Base-by-base conservation (phyloP, 53 echinoderm and acorn worm genomes). In the Antedon mediterranea region DNA sequence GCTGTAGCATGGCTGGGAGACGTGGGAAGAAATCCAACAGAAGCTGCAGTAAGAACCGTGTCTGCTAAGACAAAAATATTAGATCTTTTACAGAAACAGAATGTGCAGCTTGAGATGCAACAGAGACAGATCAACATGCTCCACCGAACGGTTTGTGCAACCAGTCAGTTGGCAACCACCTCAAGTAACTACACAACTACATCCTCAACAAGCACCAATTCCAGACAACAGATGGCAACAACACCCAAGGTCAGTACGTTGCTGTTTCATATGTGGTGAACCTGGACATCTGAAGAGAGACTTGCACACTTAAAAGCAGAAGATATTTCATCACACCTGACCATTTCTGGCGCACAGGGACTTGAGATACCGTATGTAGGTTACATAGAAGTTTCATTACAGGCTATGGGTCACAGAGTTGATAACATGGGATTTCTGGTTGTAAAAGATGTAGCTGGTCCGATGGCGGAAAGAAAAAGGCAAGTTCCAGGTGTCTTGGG, bases 1-100 rank as follows among this genome's bases (percentile, higher is more conserved):
- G 87, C 83, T 43, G 34, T 86, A 6, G 86, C 82, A 13, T 86
- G 86, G 86, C 75, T 86, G 41, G 86, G 86, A 11, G 42, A 43
- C 33, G 57, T 18, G 1, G 37, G 71, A 3, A 31, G 29, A 20
- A 15, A 28, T 14, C 82, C 76, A 80, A 79, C 79, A 29, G 83
- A 13, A 4, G 78, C 33, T 31, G 28, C 74, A 0, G 79, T 89
- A 0, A 73, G 71, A 0, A 74, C 31, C 28, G 74, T 43, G 32
- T 82, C 75, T 0, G 82, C 82, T 23, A 81, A 57, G 23, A 28
- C 73, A 3, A 30, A 41, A 0, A 9, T 76, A 0, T 18, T 88
- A 30, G 34, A 82, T 0, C 43, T 88, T 0, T 27, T 89, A 0
- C 43, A 85, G 34, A 75, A 71, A 28, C 83, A 89, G 71, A 43